phyloP scores from a whole-genome alignment of 2,113 vertebrate genomes.

The Pygoscelis antarcticus region DNA sequence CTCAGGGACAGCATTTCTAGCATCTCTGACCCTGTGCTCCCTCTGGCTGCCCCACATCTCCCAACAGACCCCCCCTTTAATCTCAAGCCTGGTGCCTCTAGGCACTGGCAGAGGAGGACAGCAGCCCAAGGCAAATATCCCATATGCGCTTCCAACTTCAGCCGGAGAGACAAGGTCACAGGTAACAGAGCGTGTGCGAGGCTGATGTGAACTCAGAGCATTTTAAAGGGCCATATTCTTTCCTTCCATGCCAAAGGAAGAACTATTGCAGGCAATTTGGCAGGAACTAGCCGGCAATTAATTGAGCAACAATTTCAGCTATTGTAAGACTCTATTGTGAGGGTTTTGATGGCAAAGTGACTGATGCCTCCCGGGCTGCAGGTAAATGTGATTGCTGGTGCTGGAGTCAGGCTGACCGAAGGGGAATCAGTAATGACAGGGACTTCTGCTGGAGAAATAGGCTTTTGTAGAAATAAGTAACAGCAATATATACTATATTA shows the following conservation, averaged over 20 bases:
- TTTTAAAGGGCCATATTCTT: constrained; percentile 17
- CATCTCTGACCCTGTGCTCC: background rate
- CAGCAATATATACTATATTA: background rate
- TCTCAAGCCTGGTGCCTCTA: background rate
- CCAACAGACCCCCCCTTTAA: background rate
- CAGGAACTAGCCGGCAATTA: constrained; percentile 52
- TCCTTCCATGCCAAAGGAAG: constrained; percentile 42
- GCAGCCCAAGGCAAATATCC: background rate
- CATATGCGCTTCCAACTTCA: background rate
- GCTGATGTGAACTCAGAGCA: constrained; percentile 54
- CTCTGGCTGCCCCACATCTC: background rate
- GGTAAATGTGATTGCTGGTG: background rate
- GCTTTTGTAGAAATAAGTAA: background rate
- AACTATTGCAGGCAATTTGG: constrained; percentile 60
- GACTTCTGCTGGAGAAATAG: background rate
- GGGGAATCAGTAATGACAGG: background rate
- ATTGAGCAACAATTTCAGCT: constrained; percentile 42
- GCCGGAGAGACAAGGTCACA: background rate
- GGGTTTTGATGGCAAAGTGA: constrained; percentile 44
- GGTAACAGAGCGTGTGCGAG: background rate
- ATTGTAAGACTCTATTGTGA: background rate
- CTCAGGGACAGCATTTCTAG: background rate
- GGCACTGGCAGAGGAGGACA: background rate
- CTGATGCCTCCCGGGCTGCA: constrained; percentile 35
- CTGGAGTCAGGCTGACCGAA: background rate